Evolutionary conservation across 2,113 vertebrate species (phyloP), one percentile per base, ranked within the genome.

Genomic region (Macroglossus sobrinus): DNA sequence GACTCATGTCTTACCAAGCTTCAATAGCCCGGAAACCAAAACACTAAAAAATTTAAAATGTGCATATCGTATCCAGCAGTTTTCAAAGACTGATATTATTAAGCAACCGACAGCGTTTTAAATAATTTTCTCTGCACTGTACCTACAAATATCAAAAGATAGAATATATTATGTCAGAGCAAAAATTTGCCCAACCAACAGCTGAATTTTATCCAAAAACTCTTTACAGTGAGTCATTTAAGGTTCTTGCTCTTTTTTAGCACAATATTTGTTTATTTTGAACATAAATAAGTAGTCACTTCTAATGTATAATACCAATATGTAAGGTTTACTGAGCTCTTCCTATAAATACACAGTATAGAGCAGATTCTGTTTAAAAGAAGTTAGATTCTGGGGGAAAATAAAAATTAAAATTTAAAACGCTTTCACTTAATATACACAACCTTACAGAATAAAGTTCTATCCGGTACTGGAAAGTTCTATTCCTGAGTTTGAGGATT

Each of bases 331-430:
- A 71, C 2, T 89, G 55, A 79, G 59, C 28, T 76, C 5, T 78
- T 57, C 35, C 38, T 76, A 53, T 69, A 89, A 63, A 68, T 22
- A 45, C 18, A 69, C 4, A 19, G 4, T 21, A 35, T 35, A 66
- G 19, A 74, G 40, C 13, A 47, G 61, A 64, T 55, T 81, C 33
- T 81, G 21, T 75, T 66, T 76, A 66, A 81, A 96, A 78, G n/a
- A 95, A 64, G 24, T 91, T 40, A 78, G 21, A 84, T 78, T 33
- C 9, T 28, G 21, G 8, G 35, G 26, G 9, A 24, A n/a, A 93
- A 76, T 68, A 63, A 94, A 89, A 78, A 2, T 72, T 74, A 64
- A 86, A 92, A 82, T 79, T 61, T 26, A 63, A 92, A 94, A 91
- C 8, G 50, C 57, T 81, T 71, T 92, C 9, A 95, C 61, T 86